phyloP scores from a whole-genome alignment of 2,113 vertebrate genomes.

The Pangasianodon gigas region DNA sequence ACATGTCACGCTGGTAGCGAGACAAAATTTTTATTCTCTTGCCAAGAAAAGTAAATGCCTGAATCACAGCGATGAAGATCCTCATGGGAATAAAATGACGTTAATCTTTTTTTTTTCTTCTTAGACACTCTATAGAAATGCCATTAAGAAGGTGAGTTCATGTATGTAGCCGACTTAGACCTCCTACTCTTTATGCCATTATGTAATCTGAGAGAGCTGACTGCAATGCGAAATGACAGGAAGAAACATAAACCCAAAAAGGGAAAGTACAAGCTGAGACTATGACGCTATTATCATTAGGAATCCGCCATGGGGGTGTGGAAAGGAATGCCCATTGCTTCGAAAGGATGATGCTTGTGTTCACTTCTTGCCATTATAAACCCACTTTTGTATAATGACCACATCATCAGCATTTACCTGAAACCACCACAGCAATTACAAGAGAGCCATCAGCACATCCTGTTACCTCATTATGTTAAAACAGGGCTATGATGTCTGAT shows the following conservation, averaged over 20 bases:
- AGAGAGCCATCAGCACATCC: not conserved
- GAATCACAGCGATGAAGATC: not conserved
- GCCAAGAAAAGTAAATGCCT: conserved; percentile 8
- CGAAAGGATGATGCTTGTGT: conserved; percentile 68
- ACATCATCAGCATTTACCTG: conserved; percentile 6
- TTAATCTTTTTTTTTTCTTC: conserved; percentile 37
- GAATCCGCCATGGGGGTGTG: not conserved
- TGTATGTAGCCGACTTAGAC: conserved; percentile 57
- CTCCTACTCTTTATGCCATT: conserved; percentile 16
- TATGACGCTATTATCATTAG: conserved; percentile 17
- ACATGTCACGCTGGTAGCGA: not conserved
- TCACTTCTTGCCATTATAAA: conserved; percentile 69
- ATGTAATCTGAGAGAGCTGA: conserved; percentile 1
- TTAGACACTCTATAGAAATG: conserved; percentile 54
- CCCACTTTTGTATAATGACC: conserved; percentile 16
- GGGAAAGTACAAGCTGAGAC: conserved; percentile 8
- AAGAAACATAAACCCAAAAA: conserved; percentile 5
- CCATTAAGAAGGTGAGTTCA: conserved; percentile 43
- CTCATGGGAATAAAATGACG: conserved; percentile 35
- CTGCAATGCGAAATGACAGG: conserved; percentile 12
- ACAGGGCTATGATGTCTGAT: not conserved
- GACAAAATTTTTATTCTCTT: not conserved
- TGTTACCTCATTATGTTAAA: conserved; percentile 23
- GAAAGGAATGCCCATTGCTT: conserved; percentile 55
- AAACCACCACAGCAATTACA: conserved; percentile 15